These are phyloP conservation scores for Haemorhous mexicanus DNA, from an alignment of 2,113 vertebrate species.

Conservation along the genomic window DNA sequence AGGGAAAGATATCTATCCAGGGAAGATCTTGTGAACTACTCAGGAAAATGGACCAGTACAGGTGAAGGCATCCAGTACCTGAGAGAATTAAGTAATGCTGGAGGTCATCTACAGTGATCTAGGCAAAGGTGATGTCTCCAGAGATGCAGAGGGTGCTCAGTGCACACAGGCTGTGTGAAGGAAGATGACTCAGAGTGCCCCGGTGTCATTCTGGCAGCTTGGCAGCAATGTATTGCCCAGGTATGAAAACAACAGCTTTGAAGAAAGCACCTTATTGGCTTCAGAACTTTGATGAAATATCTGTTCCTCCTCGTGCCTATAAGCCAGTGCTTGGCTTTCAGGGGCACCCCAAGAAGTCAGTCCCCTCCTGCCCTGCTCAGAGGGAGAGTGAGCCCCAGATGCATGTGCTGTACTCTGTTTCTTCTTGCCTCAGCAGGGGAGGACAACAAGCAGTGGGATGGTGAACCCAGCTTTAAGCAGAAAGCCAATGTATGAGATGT, in stretches of 20 bases:
- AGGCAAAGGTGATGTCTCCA: neutral
- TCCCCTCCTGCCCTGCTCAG: neutral
- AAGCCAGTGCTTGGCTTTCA: neutral
- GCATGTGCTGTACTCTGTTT: neutral
- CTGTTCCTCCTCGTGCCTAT: neutral
- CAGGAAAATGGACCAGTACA: neutral
- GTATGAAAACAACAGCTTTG: neutral
- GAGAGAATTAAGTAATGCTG: neutral
- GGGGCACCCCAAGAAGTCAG: neutral
- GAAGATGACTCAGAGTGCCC: neutral
- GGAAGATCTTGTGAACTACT: neutral
- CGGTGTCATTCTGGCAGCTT: neutral
- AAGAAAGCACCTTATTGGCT: neutral
- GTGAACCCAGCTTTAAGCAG: neutral
- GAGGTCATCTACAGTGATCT: neutral
- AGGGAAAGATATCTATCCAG: neutral
- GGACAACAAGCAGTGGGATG: neutral
- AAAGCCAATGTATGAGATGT: neutral
- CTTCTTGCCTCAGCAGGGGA: neutral
- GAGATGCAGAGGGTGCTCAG: neutral
- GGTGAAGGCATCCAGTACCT: neutral
- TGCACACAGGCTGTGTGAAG: neutral
- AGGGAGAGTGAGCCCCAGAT: neutral
- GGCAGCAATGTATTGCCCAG: neutral
- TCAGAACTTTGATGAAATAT: neutral